These are phyloP conservation scores for Latheticus oryzae DNA, from an alignment of 2,888 invertebrate species.

Conservation along the genomic window DNA sequence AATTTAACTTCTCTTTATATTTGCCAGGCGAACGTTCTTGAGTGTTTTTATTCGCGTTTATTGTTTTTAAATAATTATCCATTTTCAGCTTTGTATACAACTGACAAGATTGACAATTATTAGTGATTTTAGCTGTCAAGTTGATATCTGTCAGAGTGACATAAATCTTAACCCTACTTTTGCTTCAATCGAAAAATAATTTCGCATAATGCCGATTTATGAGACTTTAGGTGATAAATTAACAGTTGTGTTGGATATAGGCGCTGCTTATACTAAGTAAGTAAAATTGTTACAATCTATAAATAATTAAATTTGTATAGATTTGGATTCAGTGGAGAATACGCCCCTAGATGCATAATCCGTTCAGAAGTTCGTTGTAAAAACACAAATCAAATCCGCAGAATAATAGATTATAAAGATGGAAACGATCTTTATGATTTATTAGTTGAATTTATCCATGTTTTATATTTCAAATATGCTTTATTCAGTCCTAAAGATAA, in stretches of 20 bases:
- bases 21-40: conserved; percentile 57
- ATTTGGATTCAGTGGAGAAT: conserved; percentile 92
- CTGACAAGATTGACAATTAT: background rate
- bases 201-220: conserved; percentile 76
- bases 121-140: too few species aligned
- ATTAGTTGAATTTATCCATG: conserved; percentile 88
- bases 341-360: conserved; percentile 88
- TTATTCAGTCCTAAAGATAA: conserved; percentile 94
- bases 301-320: too few species aligned
- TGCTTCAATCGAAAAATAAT: too few species aligned
- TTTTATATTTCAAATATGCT: conserved; percentile 90
- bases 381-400: conserved; percentile 70
- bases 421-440: conserved; percentile 83
- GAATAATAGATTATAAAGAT: conserved; percentile 74
- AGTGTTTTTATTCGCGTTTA: conserved; percentile 40
- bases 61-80: conserved; percentile 38
- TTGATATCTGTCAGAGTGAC: too few species aligned
- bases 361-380: conserved; percentile 80
- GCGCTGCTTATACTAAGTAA: conserved; percentile 92
- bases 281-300: conserved; percentile 39
- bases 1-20: conserved; percentile 74
- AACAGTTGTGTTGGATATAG: conserved; percentile 90
- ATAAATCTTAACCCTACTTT: too few species aligned
- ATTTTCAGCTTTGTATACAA: conserved; percentile 18
- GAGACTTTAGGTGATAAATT: conserved; percentile 90